Conservation (phyloP, 2,113 vertebrate species). For the Anguilla rostrata region DNA sequence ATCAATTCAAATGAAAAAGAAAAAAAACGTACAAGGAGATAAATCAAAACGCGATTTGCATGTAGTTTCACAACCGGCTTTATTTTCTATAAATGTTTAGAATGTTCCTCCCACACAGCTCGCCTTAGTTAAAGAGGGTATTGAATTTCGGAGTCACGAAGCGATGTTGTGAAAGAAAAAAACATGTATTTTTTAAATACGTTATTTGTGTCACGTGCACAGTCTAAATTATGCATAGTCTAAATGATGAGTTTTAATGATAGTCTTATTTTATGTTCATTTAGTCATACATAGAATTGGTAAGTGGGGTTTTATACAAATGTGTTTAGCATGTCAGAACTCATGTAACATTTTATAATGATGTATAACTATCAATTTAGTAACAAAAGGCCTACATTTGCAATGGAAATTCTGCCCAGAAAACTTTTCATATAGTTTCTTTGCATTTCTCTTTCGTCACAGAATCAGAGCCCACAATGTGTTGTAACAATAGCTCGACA, state of each 20-base stretch:
- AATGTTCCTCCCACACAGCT: slow-evolving; percentile 72
- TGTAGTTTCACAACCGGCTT: slow-evolving; percentile 79
- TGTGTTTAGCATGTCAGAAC: not conserved
- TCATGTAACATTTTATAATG: slow-evolving; percentile 12
- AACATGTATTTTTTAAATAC: not conserved
- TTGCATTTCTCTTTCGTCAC: slow-evolving; percentile 19
- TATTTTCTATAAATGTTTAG: slow-evolving; percentile 76
- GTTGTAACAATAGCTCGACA: slow-evolving; percentile 22
- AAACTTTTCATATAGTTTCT: slow-evolving; percentile 3
- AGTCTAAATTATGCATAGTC: not conserved
- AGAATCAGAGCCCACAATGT: slow-evolving; percentile 18
- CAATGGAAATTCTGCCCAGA: not conserved
- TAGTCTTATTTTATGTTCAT: not conserved
- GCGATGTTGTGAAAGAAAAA: not conserved
- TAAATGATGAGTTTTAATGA: not conserved
- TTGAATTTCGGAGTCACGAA: slow-evolving; percentile 52
- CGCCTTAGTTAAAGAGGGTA: slow-evolving; percentile 74
- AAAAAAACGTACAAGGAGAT: slow-evolving; percentile 74
- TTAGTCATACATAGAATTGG: not conserved
- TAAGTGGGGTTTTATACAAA: not conserved
- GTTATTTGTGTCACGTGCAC: not conserved
- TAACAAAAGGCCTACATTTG: not conserved
- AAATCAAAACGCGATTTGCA: slow-evolving; percentile 85
- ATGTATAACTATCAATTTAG: slow-evolving; percentile 12
- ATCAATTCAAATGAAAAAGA: slow-evolving; percentile 83